These are phyloP conservation scores for Ryuthela nishihirai DNA, from an alignment of 2,888 invertebrate species.

Conservation along the genomic window DNA sequence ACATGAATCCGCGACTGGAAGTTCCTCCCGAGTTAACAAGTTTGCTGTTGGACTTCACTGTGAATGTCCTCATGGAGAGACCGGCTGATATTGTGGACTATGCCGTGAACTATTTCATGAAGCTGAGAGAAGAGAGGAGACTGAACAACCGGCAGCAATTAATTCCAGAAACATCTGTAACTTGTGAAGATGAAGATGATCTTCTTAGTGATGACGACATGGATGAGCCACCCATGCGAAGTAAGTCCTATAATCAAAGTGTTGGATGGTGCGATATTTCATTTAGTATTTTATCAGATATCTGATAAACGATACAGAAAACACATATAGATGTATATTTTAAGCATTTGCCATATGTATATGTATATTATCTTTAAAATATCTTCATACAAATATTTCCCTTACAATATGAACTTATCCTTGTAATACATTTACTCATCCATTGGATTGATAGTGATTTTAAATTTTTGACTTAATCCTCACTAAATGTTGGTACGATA, in stretches of 20 bases:
- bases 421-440: too few species aligned
- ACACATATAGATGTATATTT: too few species aligned
- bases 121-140: slow-evolving; percentile 56
- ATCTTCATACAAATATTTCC: too few species aligned
- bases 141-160: slow-evolving; percentile 19
- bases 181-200: slow-evolving; percentile 31
- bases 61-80: slow-evolving; percentile 89
- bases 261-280: too few species aligned
- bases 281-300: too few species aligned
- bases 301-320: too few species aligned
- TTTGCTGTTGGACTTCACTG: slow-evolving; percentile 92
- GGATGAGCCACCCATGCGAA: slow-evolving; percentile 24
- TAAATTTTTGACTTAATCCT: too few species aligned
- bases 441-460: too few species aligned
- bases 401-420: too few species aligned
- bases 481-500: too few species aligned
- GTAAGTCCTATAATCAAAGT: slow-evolving; percentile 12
- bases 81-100: slow-evolving; percentile 88
- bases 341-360: too few species aligned
- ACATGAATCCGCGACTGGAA: slow-evolving; percentile 54
- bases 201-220: slow-evolving; percentile 22
- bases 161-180: slow-evolving; percentile 17
- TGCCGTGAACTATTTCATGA: slow-evolving; percentile 88
- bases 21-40: slow-evolving; percentile 94
- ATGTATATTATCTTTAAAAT: too few species aligned